phyloP scores from a whole-genome alignment of 2,113 vertebrate species.

The Recurvirostra avosetta region DNA sequence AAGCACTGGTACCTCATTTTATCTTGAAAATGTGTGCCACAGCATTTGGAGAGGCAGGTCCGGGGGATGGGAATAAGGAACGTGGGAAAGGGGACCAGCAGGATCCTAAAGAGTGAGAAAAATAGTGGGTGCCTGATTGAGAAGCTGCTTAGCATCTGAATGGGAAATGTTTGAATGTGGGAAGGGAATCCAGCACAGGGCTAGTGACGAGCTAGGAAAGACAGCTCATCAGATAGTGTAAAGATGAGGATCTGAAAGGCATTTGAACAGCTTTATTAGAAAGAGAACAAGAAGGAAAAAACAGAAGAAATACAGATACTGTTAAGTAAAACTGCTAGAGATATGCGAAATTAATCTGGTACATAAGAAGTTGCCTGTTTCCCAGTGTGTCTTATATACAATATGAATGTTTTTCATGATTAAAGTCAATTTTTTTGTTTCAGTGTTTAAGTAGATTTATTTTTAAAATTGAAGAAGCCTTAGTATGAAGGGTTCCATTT shows the following conservation, averaged over 20 bases:
- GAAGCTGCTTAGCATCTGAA: background rate
- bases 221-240: background rate
- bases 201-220: background rate
- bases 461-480: background rate
- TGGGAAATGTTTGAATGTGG: background rate
- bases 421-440: background rate
- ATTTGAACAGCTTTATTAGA: background rate
- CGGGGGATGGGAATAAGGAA: background rate
- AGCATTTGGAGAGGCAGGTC: background rate
- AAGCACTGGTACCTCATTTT: background rate
- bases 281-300: background rate
- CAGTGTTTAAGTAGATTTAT: background rate
- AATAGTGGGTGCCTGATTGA: background rate
- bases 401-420: background rate
- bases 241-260: background rate
- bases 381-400: background rate
- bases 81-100: background rate
- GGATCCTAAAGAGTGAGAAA: background rate
- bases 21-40: background rate
- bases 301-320: background rate
- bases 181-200: background rate
- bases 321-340: background rate
- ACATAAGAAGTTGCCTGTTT: background rate
- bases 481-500: background rate
- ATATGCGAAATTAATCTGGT: background rate